phyloP scores from a whole-genome alignment of 2,797 vertebrate species.

The Notoglanidium macrostoma region DNA sequence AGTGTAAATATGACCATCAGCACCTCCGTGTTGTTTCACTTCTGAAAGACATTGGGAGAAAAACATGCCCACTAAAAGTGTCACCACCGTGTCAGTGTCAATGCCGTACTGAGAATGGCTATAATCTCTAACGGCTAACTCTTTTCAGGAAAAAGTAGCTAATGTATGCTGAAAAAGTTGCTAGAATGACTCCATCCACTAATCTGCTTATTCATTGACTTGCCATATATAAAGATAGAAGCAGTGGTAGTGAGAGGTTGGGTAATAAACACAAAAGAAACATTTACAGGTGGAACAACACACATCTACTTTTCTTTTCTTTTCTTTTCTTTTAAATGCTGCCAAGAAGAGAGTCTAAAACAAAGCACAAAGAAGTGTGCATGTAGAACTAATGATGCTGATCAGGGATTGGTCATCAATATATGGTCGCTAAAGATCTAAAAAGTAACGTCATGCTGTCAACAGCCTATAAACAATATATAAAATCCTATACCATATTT shows the following conservation, averaged over 20 bases:
- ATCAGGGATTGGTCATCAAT: background rate
- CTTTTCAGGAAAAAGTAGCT: background rate
- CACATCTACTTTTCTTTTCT: too few relatives aligned
- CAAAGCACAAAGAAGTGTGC: background rate
- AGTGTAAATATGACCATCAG: conserved; percentile 17
- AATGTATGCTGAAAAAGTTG: background rate
- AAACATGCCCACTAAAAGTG: background rate
- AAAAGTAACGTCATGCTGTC: background rate
- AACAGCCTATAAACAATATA: background rate
- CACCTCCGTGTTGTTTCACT: background rate
- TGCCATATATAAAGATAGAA: background rate
- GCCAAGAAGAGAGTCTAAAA: background rate
- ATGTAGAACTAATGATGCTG: background rate
- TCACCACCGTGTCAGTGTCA: background rate
- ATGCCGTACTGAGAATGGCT: background rate
- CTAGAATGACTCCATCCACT: background rate
- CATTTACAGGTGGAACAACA: background rate
- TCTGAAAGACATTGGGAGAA: background rate
- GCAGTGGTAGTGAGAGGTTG: background rate
- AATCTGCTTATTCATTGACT: background rate
- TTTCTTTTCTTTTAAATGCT: background rate
- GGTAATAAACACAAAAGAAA: background rate
- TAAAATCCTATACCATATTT: background rate
- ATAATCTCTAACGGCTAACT: too few relatives aligned
- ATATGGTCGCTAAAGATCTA: background rate